Conservation (phyloP, 2,113 vertebrate species). For the Chionis minor region DNA sequence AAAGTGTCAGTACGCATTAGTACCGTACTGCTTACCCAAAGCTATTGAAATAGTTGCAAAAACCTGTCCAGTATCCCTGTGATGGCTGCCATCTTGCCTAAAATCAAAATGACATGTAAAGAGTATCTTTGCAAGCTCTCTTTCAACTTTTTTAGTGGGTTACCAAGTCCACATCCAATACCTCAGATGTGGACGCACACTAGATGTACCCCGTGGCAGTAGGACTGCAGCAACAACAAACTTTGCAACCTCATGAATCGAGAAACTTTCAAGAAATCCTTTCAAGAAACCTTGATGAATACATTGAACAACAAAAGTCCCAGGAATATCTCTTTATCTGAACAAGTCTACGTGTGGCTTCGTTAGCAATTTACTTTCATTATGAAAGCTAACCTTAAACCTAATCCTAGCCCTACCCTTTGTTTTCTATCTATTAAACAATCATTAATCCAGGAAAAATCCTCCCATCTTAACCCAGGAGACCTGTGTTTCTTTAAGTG, state of each 20-base stretch:
- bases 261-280: not conserved
- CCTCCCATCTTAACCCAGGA: not conserved
- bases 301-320: not conserved
- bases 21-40: not conserved
- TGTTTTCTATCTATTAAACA: constrained; percentile 37
- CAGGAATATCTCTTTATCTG: not conserved
- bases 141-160: not conserved
- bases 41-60: not conserved
- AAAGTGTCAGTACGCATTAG: not conserved
- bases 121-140: not conserved
- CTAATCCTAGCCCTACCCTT: not conserved
- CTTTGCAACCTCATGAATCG: not conserved
- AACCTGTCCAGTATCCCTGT: not conserved
- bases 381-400: not conserved
- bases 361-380: not conserved
- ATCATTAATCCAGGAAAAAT: constrained; percentile 56
- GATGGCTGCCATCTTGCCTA: not conserved
- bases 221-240: not conserved
- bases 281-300: not conserved
- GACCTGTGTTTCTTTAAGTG: not conserved
- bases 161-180: not conserved
- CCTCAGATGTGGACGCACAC: not conserved
- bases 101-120: not conserved
- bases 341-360: not conserved
- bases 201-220: not conserved